Percentiles rank a stretch among this genome's conserved stretches.
phyloP scores from a whole-genome alignment of 2,797 vertebrate species.

The Chelon auratus region DNA sequence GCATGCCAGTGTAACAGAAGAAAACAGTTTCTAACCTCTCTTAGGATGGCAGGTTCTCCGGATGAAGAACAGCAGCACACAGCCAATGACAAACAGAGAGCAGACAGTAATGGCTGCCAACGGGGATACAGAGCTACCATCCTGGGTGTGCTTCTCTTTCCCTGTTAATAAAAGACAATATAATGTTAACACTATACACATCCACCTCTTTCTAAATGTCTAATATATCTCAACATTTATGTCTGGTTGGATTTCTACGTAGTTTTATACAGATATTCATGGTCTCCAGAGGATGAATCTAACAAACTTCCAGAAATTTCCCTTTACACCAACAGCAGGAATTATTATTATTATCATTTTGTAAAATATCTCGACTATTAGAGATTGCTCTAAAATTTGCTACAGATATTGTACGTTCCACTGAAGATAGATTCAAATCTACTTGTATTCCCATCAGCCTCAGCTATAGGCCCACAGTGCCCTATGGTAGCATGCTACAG shows the following conservation, averaged over 20 bases:
- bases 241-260: not conserved
- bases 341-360: too few species aligned
- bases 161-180: conserved; percentile 61
- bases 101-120: conserved; percentile 89
- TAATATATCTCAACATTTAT: not conserved
- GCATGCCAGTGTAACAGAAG: not conserved
- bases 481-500: too few species aligned
- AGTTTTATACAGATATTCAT: not conserved
- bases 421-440: too few species aligned
- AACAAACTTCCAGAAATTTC: too few species aligned
- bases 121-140: conserved; percentile 82
- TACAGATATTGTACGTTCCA: too few species aligned
- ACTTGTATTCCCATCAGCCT: too few species aligned
- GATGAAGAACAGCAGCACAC: conserved; percentile 88
- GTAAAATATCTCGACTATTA: not conserved
- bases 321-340: too few species aligned
- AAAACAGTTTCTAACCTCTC: conserved; percentile 82
- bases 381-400: too few species aligned
- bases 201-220: too few species aligned
- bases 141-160: conserved; percentile 86
- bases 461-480: too few species aligned
- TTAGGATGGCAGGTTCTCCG: conserved; percentile 90
- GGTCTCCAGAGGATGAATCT: not conserved
- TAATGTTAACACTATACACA: not conserved
- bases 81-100: conserved; percentile 89